Conservation (phyloP, 2,113 vertebrate genomes). For the Clarias batrachus region DNA sequence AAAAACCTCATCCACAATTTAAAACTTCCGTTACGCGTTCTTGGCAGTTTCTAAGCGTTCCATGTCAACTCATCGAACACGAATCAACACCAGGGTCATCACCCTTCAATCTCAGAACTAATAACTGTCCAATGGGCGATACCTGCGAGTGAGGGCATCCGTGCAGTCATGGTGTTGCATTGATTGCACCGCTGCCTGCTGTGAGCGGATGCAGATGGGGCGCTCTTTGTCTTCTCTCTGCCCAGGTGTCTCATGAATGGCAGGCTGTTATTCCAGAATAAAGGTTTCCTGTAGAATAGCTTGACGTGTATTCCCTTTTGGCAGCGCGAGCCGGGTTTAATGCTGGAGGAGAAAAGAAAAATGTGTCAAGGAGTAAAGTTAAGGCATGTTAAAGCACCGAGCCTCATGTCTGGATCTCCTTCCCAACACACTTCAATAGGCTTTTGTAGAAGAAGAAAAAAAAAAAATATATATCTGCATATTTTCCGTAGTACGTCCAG, state of each 20-base stretch:
- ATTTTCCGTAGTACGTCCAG: background rate
- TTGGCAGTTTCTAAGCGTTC: background rate
- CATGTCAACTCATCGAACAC: background rate
- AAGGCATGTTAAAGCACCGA: background rate
- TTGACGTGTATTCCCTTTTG: constrained; percentile 51
- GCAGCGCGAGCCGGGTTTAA: constrained; percentile 32
- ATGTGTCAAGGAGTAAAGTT: constrained; percentile 33
- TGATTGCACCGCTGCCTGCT: constrained; percentile 47
- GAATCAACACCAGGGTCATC: background rate
- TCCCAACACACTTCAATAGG: constrained; percentile 1
- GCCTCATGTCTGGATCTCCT: constrained; percentile 1
- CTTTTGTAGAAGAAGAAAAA: too few species aligned
- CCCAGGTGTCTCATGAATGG: constrained; percentile 56
- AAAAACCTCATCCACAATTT: background rate
- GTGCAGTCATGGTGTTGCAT: constrained; percentile 54
- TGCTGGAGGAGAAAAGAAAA: constrained; percentile 37
- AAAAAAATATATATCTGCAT: too few species aligned
- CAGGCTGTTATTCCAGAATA: constrained; percentile 52
- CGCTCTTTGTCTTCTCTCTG: constrained; percentile 51
- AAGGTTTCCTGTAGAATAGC: constrained; percentile 51
- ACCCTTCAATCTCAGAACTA: background rate
- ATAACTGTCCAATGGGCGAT: background rate
- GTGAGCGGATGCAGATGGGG: constrained; percentile 54
- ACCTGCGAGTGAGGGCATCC: constrained; percentile 52
- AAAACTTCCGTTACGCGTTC: background rate